Conservation (phyloP, 2,888 invertebrate species). For the Ceratothoa steindachneri region DNA sequence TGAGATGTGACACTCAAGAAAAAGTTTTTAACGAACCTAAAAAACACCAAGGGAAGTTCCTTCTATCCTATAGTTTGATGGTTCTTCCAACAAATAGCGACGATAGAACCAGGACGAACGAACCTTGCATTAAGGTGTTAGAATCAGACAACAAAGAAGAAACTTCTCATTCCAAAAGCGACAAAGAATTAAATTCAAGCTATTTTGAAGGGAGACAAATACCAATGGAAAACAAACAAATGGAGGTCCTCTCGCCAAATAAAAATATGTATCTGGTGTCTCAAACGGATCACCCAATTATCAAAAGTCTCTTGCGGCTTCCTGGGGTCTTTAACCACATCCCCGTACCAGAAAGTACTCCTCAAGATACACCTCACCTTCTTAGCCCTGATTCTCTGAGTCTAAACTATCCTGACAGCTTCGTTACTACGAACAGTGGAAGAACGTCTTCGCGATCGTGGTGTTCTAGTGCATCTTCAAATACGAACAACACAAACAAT, state of each 20-base stretch:
- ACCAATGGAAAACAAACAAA: background rate
- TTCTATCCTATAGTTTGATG: background rate
- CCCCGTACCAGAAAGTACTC: constrained; percentile 13
- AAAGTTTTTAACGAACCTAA: background rate
- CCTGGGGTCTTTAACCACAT: constrained; percentile 39
- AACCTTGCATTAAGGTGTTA: background rate
- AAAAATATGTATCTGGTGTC: background rate
- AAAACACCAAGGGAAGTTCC: background rate
- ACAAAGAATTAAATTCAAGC: background rate
- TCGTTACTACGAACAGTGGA: constrained; percentile 35
- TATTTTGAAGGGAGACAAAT: background rate
- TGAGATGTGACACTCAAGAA: constrained; percentile 26
- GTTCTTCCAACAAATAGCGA: background rate
- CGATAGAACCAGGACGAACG: background rate
- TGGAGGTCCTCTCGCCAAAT: background rate
- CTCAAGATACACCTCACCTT: constrained; percentile 7
- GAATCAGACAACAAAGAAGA: background rate
- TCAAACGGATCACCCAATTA: background rate
- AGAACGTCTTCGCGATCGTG: constrained; percentile 41
- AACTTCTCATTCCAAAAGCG: background rate
- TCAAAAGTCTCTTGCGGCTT: constrained; percentile 33
- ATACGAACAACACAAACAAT: constrained; percentile 28
- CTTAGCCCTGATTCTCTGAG: constrained; percentile 38
- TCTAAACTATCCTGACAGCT: constrained; percentile 42
- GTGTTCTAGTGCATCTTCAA: constrained; percentile 37